These are phyloP conservation scores for Ciconia boyciana DNA, from an alignment of 2,113 vertebrate species.

Conservation along the genomic window DNA sequence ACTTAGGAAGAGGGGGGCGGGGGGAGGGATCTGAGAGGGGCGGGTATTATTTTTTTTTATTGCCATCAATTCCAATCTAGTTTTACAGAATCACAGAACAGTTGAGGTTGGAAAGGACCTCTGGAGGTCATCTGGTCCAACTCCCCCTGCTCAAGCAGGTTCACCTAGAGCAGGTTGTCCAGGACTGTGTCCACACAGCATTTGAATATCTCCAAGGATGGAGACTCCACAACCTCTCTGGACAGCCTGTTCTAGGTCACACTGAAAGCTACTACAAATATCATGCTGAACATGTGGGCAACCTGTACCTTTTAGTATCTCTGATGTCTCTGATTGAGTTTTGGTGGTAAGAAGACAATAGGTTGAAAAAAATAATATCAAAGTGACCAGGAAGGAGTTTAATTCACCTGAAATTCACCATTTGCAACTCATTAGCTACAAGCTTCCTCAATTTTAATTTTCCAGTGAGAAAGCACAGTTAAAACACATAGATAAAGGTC, in stretches of 20 bases:
- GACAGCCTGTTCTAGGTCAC: neutral
- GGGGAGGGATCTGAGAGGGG: neutral
- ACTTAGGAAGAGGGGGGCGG: neutral
- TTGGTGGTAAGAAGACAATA: neutral
- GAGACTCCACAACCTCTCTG: neutral
- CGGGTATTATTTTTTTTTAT: neutral
- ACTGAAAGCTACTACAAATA: neutral
- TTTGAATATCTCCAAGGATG: neutral
- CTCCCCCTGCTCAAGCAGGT: neutral
- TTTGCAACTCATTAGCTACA: neutral
- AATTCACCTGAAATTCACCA: neutral
- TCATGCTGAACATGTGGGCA: neutral
- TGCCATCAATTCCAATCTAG: neutral
- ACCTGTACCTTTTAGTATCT: neutral
- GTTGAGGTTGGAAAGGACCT: neutral
- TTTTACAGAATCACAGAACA: neutral
- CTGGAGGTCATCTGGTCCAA: neutral
- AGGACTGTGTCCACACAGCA: fast-evolving
- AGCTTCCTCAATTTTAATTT: neutral
- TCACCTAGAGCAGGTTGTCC: neutral
- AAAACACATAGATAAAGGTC: neutral
- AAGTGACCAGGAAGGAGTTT: too few species aligned
- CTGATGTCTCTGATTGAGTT: neutral
- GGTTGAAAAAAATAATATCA: neutral
- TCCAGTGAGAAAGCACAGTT: neutral